Percentiles rank a stretch among this genome's conserved stretches.
phyloP scores from a whole-genome alignment of 2,888 invertebrate species.

The Pristionchus exspectatus region DNA sequence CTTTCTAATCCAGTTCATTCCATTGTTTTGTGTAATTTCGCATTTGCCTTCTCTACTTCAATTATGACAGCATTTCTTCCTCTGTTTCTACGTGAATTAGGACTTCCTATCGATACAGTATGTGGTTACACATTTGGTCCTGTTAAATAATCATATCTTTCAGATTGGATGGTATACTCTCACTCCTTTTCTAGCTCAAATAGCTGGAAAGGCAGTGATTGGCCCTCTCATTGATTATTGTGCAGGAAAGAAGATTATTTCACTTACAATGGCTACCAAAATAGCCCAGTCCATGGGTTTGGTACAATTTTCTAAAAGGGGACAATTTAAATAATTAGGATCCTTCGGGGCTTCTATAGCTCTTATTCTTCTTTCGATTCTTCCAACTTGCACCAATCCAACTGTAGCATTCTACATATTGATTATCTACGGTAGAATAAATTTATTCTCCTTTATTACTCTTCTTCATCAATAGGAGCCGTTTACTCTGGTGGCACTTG shows the following conservation, averaged over 20 bases:
- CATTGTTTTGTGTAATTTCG: slow-evolving; percentile 29
- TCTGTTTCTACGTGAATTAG: slow-evolving; percentile 11
- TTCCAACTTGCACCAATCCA: slow-evolving; percentile 22
- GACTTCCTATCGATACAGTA: slow-evolving; percentile 6
- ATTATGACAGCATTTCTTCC: slow-evolving; percentile 20
- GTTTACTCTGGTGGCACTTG: slow-evolving; percentile 35
- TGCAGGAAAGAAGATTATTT: neutral
- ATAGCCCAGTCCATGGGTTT: slow-evolving; percentile 42
- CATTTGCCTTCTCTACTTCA: slow-evolving; percentile 11
- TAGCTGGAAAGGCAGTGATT: neutral
- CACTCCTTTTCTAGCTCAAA: slow-evolving; percentile 38
- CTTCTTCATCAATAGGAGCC: neutral
- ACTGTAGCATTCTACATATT: slow-evolving; percentile 9
- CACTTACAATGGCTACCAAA: slow-evolving; percentile 26
- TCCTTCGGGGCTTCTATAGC: slow-evolving; percentile 23
- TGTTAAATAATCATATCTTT: neutral
- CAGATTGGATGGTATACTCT: slow-evolving; percentile 49
- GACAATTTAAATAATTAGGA: neutral
- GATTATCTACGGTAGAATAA: neutral
- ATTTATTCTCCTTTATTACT: neutral
- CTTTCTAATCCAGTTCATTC: slow-evolving; percentile 17
- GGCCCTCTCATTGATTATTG: slow-evolving; percentile 19
- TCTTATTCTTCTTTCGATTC: slow-evolving; percentile 12
- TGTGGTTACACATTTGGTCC: neutral
- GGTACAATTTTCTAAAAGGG: too few species aligned